Percentiles rank a stretch among this genome's conserved stretches.
These are phyloP conservation scores for Zosterops japonicus DNA, from an alignment of 2,113 vertebrate species.

Conservation along the genomic window DNA sequence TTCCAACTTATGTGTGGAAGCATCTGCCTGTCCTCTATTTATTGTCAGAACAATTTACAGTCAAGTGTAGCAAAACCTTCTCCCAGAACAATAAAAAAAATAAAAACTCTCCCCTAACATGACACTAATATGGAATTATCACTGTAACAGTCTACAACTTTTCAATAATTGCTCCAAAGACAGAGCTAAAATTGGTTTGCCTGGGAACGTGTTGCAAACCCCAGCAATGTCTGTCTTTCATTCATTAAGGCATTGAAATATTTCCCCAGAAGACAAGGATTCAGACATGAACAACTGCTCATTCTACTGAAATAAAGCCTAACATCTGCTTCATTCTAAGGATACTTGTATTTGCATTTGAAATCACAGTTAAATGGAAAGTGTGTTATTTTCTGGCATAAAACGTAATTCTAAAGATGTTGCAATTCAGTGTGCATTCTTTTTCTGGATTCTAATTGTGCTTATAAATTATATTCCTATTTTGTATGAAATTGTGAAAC, in stretches of 20 bases:
- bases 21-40: slow-evolving; percentile 9
- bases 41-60: slow-evolving; percentile 40
- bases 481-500: neutral
- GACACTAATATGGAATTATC: slow-evolving; percentile 12
- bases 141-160: neutral
- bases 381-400: slow-evolving; percentile 36
- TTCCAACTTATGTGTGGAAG: neutral
- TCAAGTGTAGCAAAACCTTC: neutral
- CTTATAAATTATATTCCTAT: neutral
- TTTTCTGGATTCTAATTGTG: slow-evolving; percentile 41
- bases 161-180: slow-evolving; percentile 25
- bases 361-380: slow-evolving; percentile 40
- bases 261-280: slow-evolving; percentile 39
- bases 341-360: slow-evolving; percentile 52
- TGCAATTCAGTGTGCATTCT: slow-evolving; percentile 6
- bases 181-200: slow-evolving; percentile 16
- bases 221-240: neutral
- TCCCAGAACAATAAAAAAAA: neutral
- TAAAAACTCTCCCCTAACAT: neutral
- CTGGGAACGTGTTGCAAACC: neutral
- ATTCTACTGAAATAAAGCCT: neutral
- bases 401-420: slow-evolving; percentile 3
- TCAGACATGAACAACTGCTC: slow-evolving; percentile 31
- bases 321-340: slow-evolving; percentile 62
- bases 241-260: slow-evolving; percentile 19